A percentile compares a stretch with the other conserved stretches of the same genome.
phyloP scores from a whole-genome alignment of 2,113 vertebrate genomes.

The Scomber colias region DNA sequence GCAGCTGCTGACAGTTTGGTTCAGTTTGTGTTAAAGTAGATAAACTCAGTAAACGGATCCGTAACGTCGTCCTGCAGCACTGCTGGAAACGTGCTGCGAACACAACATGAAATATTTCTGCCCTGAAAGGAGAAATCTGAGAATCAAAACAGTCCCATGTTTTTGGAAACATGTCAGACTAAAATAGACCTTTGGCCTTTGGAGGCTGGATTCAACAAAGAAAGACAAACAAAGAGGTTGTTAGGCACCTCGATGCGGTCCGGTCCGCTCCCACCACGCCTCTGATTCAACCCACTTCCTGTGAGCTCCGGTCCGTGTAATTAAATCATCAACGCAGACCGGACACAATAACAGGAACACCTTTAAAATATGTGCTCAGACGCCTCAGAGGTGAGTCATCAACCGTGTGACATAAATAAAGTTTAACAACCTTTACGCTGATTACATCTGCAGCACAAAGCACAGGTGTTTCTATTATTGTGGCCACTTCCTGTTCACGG shows the following conservation, averaged over 20 bases:
- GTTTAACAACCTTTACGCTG: background rate
- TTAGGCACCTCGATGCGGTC: slow-evolving; percentile 17
- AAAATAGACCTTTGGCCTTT: slow-evolving; percentile 66
- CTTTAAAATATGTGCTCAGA: background rate
- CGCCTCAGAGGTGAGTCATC: slow-evolving; percentile 22
- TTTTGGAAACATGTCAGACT: slow-evolving; percentile 30
- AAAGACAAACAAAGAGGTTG: slow-evolving; percentile 43
- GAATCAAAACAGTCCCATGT: slow-evolving; percentile 45
- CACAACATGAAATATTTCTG: slow-evolving; percentile 20
- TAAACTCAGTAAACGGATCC: too few relatives aligned
- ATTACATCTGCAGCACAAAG: background rate
- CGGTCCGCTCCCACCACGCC: slow-evolving; percentile 52
- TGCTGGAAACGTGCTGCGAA: background rate
- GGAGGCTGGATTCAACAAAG: slow-evolving; percentile 46
- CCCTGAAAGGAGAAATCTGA: slow-evolving; percentile 2
- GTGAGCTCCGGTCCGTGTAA: slow-evolving; percentile 1
- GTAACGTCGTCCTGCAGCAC: background rate
- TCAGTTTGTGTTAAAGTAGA: too few relatives aligned
- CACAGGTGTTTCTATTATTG: background rate
- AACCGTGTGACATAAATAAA: background rate
- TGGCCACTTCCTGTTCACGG: background rate
- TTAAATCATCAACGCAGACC: slow-evolving; percentile 11
- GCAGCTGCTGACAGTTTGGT: too few relatives aligned
- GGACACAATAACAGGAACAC: slow-evolving; percentile 63
- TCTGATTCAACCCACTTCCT: slow-evolving; percentile 59